These are phyloP conservation scores for Onthophagus sagittarius DNA, from an alignment of 2,888 invertebrate species.

Conservation along the genomic window DNA sequence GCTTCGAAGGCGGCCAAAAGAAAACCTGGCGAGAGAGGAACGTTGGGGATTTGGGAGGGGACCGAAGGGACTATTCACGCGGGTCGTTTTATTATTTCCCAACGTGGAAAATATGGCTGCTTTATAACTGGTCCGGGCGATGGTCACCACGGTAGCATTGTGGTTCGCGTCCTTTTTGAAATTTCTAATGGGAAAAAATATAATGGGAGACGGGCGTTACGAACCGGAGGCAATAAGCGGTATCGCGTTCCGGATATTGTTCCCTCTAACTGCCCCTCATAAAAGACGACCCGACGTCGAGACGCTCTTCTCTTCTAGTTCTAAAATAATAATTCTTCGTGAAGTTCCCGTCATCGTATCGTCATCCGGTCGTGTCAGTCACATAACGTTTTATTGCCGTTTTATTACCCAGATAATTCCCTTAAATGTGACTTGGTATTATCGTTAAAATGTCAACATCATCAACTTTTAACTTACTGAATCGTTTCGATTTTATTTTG, in stretches of 20 bases:
- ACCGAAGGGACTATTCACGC: neutral
- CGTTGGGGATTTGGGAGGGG: neutral
- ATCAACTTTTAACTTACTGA: neutral
- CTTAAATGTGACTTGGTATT: neutral
- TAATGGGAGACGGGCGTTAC: neutral
- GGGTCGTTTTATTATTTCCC: constrained; percentile 11
- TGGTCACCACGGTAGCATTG: constrained; percentile 5
- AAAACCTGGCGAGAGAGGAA: no score
- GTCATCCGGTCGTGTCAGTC: neutral
- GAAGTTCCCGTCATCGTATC: neutral
- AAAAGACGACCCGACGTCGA: neutral
- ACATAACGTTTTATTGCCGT: neutral
- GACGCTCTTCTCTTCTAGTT: neutral
- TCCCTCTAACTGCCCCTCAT: neutral
- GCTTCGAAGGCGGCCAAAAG: no score
- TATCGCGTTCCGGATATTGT: constrained; percentile 2
- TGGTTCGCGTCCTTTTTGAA: constrained; percentile 6
- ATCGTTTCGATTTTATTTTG: neutral
- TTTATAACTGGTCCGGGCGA: constrained; percentile 8
- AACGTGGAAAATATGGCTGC: constrained; percentile 4
- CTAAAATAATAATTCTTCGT: neutral
- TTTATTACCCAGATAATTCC: neutral
- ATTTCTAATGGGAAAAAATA: constrained; percentile 11
- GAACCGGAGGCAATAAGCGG: constrained; percentile 6
- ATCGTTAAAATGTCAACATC: neutral